Percentiles rank a stretch among this genome's conserved stretches.
These are phyloP conservation scores for Calyptommatus sinebrachiatus DNA, from an alignment of 2,113 vertebrate genomes.

Conservation along the genomic window DNA sequence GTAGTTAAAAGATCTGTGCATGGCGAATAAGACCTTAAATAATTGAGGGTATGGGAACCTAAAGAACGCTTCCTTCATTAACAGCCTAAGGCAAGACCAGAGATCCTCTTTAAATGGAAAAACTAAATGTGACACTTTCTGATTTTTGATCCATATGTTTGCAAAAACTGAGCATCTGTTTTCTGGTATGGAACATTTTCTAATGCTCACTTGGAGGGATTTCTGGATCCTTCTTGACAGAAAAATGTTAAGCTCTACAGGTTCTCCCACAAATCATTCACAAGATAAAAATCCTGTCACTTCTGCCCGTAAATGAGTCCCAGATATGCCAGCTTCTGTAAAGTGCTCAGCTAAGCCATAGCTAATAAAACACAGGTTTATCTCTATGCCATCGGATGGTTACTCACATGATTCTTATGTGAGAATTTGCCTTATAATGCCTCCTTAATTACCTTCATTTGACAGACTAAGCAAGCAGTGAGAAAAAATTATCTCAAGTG, in stretches of 20 bases:
- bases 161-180: background rate
- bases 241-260: background rate
- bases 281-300: background rate
- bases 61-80: too few relatives aligned
- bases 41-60: too few relatives aligned
- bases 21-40: too few relatives aligned
- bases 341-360: background rate
- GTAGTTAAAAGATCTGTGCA: too few relatives aligned
- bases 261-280: background rate
- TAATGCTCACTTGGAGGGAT: background rate
- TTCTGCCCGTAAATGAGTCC: background rate
- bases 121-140: background rate
- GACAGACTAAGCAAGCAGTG: background rate
- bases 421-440: background rate
- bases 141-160: background rate
- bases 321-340: background rate
- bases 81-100: too few relatives aligned
- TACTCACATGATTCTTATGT: background rate
- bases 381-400: background rate
- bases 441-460: background rate
- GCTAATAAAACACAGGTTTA: slow-evolving; percentile 3
- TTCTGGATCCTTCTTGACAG: background rate
- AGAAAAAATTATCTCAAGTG: background rate
- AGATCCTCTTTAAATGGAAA: too few relatives aligned
- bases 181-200: background rate